Evolutionary conservation across 2,113 vertebrate species (phyloP).

Genomic region (Empidonax alnorum): DNA sequence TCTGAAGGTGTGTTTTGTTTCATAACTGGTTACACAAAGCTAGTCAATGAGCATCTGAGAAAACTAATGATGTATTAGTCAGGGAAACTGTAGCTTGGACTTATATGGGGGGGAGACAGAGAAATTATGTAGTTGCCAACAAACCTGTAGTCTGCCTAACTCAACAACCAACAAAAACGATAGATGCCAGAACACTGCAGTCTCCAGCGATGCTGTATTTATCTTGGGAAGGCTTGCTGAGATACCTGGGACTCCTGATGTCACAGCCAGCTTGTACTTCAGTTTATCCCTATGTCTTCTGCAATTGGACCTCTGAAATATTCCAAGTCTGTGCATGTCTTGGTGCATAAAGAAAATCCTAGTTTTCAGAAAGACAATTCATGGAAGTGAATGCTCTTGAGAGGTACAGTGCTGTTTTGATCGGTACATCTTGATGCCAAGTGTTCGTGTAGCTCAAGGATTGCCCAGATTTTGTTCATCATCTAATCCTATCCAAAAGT

Average conservation of each 20-base stretch:
- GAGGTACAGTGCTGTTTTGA: neutral
- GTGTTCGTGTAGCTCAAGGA: neutral
- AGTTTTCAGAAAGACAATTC: slow-evolving; percentile 9
- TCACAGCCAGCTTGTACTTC: neutral
- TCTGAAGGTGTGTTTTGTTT: neutral
- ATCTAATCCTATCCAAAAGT: neutral
- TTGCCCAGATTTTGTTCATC: neutral
- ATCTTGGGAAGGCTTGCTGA: neutral
- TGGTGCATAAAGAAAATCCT: slow-evolving; percentile 37
- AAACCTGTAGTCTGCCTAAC: neutral
- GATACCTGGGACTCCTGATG: neutral
- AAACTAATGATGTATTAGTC: neutral
- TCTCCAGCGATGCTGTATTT: neutral
- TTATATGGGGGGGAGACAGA: neutral
- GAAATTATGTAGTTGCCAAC: neutral
- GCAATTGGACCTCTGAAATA: neutral
- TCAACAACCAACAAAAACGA: neutral
- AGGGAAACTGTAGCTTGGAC: neutral
- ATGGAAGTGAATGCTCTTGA: neutral
- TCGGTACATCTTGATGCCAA: neutral
- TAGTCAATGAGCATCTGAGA: neutral
- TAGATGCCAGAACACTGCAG: neutral
- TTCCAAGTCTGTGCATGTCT: neutral
- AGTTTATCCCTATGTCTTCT: neutral
- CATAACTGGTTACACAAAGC: neutral